Conservation (phyloP, 2,113 vertebrate genomes). For the human (Homo sapiens) region GRCh38 chr1:76861001-76861500, state of each 20-base stretch:
- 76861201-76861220: background rate
- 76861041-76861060: background rate
- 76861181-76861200: background rate
- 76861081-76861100: background rate
- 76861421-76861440: too few species aligned
- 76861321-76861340: background rate
- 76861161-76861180: conserved; percentile 1
- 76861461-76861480: background rate
- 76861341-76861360: background rate
- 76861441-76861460: background rate
- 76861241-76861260: background rate
- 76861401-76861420: background rate
- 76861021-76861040: background rate
- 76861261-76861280: background rate
- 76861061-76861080: background rate
- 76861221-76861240: background rate
- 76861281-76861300: conserved; percentile 26
- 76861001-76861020: background rate
- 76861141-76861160: background rate
- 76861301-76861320: background rate
- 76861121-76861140: background rate
- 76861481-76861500: background rate
- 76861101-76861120: background rate
- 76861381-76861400: background rate
- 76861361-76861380: background rate